Conservation (phyloP, 2,113 vertebrate genomes). For the Acanthochromis polyacanthus region DNA sequence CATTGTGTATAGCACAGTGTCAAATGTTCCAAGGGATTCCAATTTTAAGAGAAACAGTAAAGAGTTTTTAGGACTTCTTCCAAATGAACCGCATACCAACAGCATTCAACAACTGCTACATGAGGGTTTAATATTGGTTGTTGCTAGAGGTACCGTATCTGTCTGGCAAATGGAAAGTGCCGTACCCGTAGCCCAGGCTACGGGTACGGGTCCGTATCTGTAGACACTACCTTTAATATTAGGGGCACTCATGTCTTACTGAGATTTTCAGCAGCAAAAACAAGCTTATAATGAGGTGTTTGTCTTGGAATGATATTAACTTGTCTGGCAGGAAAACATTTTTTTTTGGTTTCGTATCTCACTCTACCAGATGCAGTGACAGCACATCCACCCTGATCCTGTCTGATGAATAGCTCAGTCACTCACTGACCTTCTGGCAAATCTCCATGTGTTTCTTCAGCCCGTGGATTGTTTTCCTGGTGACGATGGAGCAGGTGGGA, state of each 20-base stretch:
- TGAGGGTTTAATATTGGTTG: too few species aligned
- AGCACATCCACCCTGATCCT: not conserved
- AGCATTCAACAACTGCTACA: not conserved
- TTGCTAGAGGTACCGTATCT: too few species aligned
- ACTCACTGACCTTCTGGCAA: slow-evolving; percentile 92
- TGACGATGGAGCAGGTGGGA: slow-evolving; percentile 92
- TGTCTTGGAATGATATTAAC: not conserved
- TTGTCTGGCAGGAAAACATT: not conserved
- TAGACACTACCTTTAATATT: too few species aligned
- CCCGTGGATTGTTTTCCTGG: slow-evolving; percentile 93
- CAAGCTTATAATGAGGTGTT: not conserved
- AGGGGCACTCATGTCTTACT: not conserved
- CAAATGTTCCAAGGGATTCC: too few species aligned
- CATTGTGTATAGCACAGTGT: too few species aligned
- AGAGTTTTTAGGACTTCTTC: too few species aligned
- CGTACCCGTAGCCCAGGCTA: too few species aligned
- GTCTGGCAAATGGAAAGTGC: too few species aligned
- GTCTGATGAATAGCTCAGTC: not conserved
- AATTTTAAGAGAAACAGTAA: too few species aligned
- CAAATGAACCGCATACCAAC: too few species aligned
- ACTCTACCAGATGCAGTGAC: not conserved
- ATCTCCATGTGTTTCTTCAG: slow-evolving; percentile 99
- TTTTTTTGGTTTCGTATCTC: not conserved
- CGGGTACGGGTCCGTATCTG: too few species aligned
- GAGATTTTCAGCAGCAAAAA: not conserved